Percentiles rank a stretch among this genome's conserved stretches.
These are phyloP conservation scores for Pitta sordida DNA, from an alignment of 2,113 vertebrate genomes.

Conservation along the genomic window DNA sequence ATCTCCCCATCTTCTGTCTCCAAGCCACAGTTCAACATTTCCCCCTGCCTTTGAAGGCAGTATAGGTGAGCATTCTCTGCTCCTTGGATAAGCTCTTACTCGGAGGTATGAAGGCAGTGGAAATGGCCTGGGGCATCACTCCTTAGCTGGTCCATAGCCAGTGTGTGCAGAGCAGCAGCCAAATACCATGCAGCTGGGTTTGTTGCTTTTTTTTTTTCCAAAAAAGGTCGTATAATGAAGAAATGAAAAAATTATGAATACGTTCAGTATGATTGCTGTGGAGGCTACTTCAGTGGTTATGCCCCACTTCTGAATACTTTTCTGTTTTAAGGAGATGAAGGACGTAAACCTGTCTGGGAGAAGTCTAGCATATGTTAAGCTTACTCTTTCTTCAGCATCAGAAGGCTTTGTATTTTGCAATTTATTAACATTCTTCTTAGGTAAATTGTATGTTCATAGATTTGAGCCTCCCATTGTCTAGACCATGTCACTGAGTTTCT, in stretches of 20 bases:
- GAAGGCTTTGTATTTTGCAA: not conserved
- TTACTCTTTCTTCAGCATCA: not conserved
- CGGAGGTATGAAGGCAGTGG: not conserved
- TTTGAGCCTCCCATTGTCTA: no score
- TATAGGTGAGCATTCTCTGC: rapidly evolving
- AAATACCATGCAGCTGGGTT: rapidly evolving
- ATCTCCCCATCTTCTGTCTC: not conserved
- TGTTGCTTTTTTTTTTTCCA: not conserved
- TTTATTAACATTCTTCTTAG: not conserved
- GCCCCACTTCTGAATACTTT: not conserved
- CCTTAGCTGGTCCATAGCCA: not conserved
- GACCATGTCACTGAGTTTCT: no score
- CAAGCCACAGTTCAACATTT: not conserved
- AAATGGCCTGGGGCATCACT: rapidly evolving
- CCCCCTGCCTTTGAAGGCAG: not conserved
- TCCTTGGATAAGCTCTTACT: not conserved
- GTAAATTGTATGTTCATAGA: not conserved
- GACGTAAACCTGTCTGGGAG: not conserved
- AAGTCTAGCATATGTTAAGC: not conserved
- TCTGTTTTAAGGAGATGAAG: not conserved
- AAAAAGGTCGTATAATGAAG: not conserved
- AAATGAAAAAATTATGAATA: not conserved
- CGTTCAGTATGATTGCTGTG: not conserved
- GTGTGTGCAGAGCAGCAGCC: not conserved
- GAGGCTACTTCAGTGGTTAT: not conserved